These are phyloP conservation scores for Peribatodes rhomboidaria DNA, from an alignment of 2,888 invertebrate species.

Conservation along the genomic window DNA sequence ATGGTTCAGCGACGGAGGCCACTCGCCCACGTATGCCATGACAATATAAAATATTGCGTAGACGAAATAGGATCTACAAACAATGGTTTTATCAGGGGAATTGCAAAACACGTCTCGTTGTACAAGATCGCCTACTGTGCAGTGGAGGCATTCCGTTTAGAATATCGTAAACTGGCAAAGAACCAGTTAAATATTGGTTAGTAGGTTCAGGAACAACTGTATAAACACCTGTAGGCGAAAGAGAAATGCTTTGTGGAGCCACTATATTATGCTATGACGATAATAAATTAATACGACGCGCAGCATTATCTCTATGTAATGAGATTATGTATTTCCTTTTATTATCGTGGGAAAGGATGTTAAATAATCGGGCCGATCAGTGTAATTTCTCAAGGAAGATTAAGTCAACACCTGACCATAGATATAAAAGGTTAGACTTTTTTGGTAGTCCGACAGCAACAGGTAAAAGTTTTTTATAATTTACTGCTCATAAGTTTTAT, in stretches of 20 bases:
- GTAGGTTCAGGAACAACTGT: conserved; percentile 33
- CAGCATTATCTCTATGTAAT: conserved; percentile 28
- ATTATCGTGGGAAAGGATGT: conserved; percentile 73
- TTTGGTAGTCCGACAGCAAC: conserved; percentile 66
- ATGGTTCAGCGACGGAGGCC: conserved; percentile 49
- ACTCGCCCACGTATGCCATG: conserved; percentile 53
- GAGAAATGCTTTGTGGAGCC: conserved; percentile 29
- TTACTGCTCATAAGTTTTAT: conserved; percentile 17
- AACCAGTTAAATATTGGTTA: conserved; percentile 38
- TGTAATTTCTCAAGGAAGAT: conserved; percentile 59
- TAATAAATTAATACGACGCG: conserved; percentile 22
- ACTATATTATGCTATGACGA: conserved; percentile 1
- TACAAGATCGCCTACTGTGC: conserved; percentile 36
- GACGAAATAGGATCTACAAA: conserved; percentile 52
- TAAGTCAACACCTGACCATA: conserved; percentile 73
- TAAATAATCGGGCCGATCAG: conserved; percentile 59
- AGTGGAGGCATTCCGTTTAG: conserved; percentile 26
- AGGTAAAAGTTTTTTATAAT: conserved; percentile 69
- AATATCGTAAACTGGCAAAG: conserved; percentile 29
- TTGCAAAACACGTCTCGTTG: conserved; percentile 49
- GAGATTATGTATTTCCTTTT: conserved; percentile 48
- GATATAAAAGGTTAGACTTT: conserved; percentile 58
- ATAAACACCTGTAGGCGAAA: conserved; percentile 28
- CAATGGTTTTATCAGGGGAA: conserved; percentile 50
- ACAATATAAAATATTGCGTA: conserved; percentile 54